A percentile compares a stretch with the other conserved stretches of the same genome.
phyloP scores from a whole-genome alignment of 2,797 vertebrate genomes.

The Siniperca undulata region DNA sequence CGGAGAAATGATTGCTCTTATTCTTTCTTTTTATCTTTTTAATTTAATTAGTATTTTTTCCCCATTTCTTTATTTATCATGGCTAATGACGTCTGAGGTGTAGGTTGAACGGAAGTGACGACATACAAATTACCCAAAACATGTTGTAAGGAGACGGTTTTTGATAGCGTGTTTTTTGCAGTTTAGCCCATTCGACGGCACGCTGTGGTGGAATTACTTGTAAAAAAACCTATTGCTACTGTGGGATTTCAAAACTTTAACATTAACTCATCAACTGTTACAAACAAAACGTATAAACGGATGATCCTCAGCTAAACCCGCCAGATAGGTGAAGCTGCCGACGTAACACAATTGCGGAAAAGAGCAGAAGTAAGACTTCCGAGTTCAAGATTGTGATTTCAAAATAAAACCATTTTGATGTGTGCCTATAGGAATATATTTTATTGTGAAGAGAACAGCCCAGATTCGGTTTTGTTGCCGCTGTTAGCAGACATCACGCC shows the following conservation, averaged over 20 bases:
- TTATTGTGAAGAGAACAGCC: neutral
- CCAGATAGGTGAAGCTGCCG: slow-evolving; percentile 17
- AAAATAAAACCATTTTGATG: slow-evolving; percentile 16
- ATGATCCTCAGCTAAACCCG: slow-evolving; percentile 37
- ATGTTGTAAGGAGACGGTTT: neutral
- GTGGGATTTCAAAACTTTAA: neutral
- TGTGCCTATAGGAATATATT: rapidly evolving
- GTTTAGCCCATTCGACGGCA: neutral
- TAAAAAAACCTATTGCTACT: neutral
- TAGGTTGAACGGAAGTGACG: slow-evolving; percentile 74
- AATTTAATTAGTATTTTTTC: neutral
- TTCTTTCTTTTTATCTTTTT: neutral
- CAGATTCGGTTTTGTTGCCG: neutral
- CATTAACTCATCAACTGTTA: neutral
- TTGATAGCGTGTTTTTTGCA: neutral
- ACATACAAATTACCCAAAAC: slow-evolving; percentile 33
- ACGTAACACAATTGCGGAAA: rapidly evolving
- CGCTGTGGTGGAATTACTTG: rapidly evolving
- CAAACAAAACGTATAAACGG: neutral
- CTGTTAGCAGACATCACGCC: neutral
- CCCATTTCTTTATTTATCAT: neutral
- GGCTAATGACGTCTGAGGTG: neutral
- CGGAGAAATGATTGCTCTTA: neutral
- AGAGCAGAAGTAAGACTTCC: neutral
- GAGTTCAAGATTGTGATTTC: neutral